Base-by-base conservation (phyloP, 2,888 invertebrate species). In the Ommatoiulus sabulosus region DNA sequence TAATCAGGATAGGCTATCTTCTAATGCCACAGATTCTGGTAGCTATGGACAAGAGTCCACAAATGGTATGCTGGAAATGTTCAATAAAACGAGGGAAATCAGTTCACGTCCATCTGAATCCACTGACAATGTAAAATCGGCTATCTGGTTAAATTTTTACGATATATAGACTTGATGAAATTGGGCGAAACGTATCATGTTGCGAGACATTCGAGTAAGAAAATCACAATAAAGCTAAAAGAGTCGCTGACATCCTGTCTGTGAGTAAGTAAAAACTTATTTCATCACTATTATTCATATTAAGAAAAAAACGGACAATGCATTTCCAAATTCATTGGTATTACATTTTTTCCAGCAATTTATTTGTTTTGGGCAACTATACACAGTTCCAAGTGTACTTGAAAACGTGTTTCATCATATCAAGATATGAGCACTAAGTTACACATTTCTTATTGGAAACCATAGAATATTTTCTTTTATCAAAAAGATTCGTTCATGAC, bases 21-120 rank as follows among this genome's bases (percentile, higher is more conserved):
- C 63, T 20, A 24, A n/a, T n/a, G n/a, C n/a, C n/a, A n/a, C n/a
- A n/a, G n/a, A n/a, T n/a, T n/a, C 5, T 72, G 72, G 10, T 7
- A 20, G 72, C 20, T 72, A 72, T 72, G 24, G 20, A 24, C 8
- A 24, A 72, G 24, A 72, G 24, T 24, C 24, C 20, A 24, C 24
- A 72, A 8, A 72, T 8, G 72, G 72, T 24, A 72, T 20, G 72
- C 72, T 24, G 72, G 72, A 72, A 72, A 72, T 72, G 72, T 24
- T 72, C 72, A 72, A 72, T 72, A 72, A 72, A 72, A 20, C 24
- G 20, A 72, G 24, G 24, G 72, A 24, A 72, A 72, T 72, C 72
- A 72, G 72, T 72, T 72, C 72, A 72, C 20, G 57, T 63, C 57
- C 57, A 63, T 20, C 4, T 20, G 20, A 20, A 72, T 24, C 8